Base-by-base conservation (phyloP, 1,140 invertebrate genomes). In the Atta texana region DNA sequence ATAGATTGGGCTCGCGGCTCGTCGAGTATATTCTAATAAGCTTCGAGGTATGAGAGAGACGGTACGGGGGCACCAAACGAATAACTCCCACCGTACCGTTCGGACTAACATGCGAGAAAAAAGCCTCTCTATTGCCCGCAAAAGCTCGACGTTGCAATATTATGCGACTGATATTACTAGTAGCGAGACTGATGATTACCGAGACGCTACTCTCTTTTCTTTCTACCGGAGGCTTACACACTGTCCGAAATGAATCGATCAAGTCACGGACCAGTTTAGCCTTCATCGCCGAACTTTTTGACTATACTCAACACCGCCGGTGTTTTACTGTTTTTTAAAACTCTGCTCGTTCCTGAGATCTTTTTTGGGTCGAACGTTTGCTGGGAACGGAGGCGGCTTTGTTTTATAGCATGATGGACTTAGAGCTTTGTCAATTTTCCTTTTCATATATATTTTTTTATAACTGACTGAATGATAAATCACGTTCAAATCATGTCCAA, bases 61-160 rank as follows among this genome's bases (percentile, higher is more conserved):
- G 53, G 39, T 63, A 68, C 63, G 61, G 34, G 24, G 14, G 18
- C 28, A 74, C 18, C 10, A 5, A 78, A 77, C 3, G 21, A 76
- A 21, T 21, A 21, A 69, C 5, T 49, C 39, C 21, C 61, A 14
- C 8, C 28, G 64, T 74, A 74, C 69, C 68, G 68, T 82, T 49
- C 24, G 18, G 21, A 61, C 12, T 74, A 69, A 82, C 68, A 21
- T 21, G 80, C 49, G 55, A 82, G 80, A 82, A 72, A 66, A 68
- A 71, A 74, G 88, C 89, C 88, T 78, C 86, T 89, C 77, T 82
- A 77, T 71, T 75, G 85, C 84, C 63, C 87, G 84, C 59, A 89
- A 90, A 90, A 57, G 85, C 84, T 89, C 64, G 64, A 76, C 72
- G 57, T 69, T 61, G 39, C 66, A 39, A 51, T 34, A 21, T 53